Evolutionary conservation across 2,888 invertebrate genomes (phyloP).

Genomic region (Tachina fera): DNA sequence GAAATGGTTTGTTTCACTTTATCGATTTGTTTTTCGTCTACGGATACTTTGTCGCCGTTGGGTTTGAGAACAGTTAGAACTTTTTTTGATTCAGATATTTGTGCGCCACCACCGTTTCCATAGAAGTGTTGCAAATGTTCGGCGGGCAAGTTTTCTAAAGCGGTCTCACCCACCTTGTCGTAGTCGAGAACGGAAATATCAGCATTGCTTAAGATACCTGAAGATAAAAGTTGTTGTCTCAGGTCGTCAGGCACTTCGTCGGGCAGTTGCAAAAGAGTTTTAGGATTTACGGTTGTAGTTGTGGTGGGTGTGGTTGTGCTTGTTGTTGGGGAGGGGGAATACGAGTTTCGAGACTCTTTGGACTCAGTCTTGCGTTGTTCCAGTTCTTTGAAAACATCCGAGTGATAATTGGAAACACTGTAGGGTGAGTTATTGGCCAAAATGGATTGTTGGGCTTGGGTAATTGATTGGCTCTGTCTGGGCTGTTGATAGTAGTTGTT

Average conservation of each 20-base stretch:
- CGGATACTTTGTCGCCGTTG: constrained; percentile 85
- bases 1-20: constrained; percentile 80
- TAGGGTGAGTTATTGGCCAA: constrained; percentile 73
- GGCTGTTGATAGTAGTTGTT: constrained; percentile 76
- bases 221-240: constrained; percentile 90
- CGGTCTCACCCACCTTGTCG: constrained; percentile 93
- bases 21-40: constrained; percentile 84
- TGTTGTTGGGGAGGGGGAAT: constrained; percentile 10
- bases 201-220: constrained; percentile 93
- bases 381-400: constrained; percentile 82
- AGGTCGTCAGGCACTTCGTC: constrained; percentile 95
- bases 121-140: constrained; percentile 94
- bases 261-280: constrained; percentile 86
- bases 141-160: constrained; percentile 91
- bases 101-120: constrained; percentile 91
- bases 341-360: constrained; percentile 34
- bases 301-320: constrained; percentile 4
- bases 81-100: constrained; percentile 88
- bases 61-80: constrained; percentile 87
- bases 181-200: constrained; percentile 94
- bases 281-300: constrained; percentile 72
- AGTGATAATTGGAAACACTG: constrained; percentile 82
- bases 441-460: constrained; percentile 28
- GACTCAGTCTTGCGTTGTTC: constrained; percentile 75
- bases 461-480: constrained; percentile 70